phyloP scores from a whole-genome alignment of 2,888 invertebrate genomes.

The Drosophila subquinaria region DNA sequence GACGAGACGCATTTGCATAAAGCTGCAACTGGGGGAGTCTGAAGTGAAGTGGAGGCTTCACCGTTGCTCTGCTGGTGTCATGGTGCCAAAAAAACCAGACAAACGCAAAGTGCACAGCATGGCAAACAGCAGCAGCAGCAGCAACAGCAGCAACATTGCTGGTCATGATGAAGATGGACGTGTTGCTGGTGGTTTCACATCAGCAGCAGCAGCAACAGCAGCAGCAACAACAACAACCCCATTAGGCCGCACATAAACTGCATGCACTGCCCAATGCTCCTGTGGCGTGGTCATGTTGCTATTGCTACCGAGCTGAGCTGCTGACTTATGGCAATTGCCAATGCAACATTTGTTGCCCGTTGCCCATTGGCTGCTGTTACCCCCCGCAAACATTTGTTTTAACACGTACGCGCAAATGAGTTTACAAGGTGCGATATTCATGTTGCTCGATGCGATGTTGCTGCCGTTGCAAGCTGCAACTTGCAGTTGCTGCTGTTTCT shows the following conservation, averaged over 20 bases:
- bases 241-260: slow-evolving; percentile 78
- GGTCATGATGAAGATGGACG: slow-evolving; percentile 82
- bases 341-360: slow-evolving; percentile 80
- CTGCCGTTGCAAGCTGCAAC: slow-evolving; percentile 46
- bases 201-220: slow-evolving; percentile 45
- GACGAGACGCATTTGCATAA: slow-evolving; percentile 83
- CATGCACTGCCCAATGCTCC: slow-evolving; percentile 72
- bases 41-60: slow-evolving; percentile 38
- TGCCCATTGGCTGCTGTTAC: slow-evolving; percentile 53
- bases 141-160: slow-evolving; percentile 48
- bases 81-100: slow-evolving; percentile 75
- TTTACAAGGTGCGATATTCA: slow-evolving; percentile 85
- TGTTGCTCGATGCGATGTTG: slow-evolving; percentile 68
- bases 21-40: slow-evolving; percentile 65
- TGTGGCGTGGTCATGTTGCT: slow-evolving; percentile 79
- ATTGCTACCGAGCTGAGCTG: slow-evolving; percentile 69
- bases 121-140: slow-evolving; percentile 69
- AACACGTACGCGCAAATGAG: slow-evolving; percentile 85
- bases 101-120: slow-evolving; percentile 78
- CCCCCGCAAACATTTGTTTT: slow-evolving; percentile 85
- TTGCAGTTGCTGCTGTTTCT: slow-evolving; percentile 31
- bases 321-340: slow-evolving; percentile 82
- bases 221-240: slow-evolving; percentile 67
- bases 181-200: slow-evolving; percentile 82
- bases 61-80: slow-evolving; percentile 76